Evolutionary conservation across 1,140 invertebrate species (phyloP).

Genomic region (Diorhabda carinulata): DNA sequence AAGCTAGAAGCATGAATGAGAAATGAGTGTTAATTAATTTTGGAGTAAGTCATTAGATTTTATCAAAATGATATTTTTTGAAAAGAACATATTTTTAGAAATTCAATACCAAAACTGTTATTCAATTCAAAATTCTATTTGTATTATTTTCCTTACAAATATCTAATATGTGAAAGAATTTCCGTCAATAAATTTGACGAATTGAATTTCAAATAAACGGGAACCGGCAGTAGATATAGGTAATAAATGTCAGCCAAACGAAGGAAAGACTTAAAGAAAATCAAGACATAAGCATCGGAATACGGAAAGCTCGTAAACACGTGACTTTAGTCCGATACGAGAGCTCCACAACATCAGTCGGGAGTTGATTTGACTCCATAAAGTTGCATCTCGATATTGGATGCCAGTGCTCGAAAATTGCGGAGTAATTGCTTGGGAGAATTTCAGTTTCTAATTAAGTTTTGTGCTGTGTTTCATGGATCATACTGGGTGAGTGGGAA

Average conservation of each 20-base stretch:
- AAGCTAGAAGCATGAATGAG: too few relatives aligned
- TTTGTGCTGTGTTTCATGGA: neutral
- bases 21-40: too few relatives aligned
- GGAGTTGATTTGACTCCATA: slow-evolving; percentile 1
- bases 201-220: neutral
- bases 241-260: neutral
- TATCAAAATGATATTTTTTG: too few relatives aligned
- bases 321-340: slow-evolving; percentile 15
- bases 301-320: slow-evolving; percentile 9
- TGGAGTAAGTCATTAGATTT: too few relatives aligned
- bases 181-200: neutral
- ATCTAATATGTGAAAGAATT: too few relatives aligned
- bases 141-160: too few relatives aligned
- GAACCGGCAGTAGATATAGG: neutral
- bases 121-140: too few relatives aligned
- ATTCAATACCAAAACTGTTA: too few relatives aligned
- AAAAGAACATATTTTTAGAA: too few relatives aligned
- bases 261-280: slow-evolving; percentile 9
- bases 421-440: neutral
- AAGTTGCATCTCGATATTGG: slow-evolving; percentile 1
- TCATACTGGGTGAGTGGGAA: slow-evolving; percentile 1
- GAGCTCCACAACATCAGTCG: slow-evolving; percentile 5
- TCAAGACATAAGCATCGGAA: slow-evolving; percentile 7
- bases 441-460: neutral
- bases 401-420: slow-evolving; percentile 1